Evolutionary conservation across 2,113 vertebrate genomes (phyloP).

Genomic region (Erythrocercus mccallii): DNA sequence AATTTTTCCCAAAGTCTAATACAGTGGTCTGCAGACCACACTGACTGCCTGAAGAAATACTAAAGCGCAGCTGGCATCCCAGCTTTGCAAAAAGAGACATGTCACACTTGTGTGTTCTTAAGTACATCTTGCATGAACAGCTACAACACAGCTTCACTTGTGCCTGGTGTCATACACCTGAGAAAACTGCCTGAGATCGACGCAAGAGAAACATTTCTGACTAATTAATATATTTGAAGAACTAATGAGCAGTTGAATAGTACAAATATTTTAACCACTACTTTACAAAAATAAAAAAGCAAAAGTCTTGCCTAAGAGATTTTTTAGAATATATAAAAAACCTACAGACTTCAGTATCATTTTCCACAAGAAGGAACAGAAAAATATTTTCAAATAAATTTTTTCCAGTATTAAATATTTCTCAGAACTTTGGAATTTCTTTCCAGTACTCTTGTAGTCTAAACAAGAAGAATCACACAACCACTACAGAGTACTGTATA

Average conservation of each 20-base stretch:
- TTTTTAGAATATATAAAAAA: neutral
- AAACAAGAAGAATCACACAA: neutral
- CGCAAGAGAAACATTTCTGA: neutral
- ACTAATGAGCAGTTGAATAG: neutral
- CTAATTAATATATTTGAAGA: neutral
- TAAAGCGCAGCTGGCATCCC: neutral
- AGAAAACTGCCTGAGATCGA: neutral
- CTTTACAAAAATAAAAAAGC: neutral
- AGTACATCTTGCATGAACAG: neutral
- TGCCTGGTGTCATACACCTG: neutral
- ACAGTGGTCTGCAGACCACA: neutral
- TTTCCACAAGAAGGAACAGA: neutral
- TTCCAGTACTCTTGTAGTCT: neutral
- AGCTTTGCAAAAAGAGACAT: neutral
- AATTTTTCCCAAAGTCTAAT: neutral
- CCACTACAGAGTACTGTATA: neutral
- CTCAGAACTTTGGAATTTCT: neutral
- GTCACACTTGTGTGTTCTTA: neutral
- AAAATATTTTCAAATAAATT: conserved; percentile 8
- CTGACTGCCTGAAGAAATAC: neutral
- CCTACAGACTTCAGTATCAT: neutral
- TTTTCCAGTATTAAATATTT: neutral
- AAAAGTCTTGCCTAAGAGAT: neutral
- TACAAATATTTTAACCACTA: neutral
- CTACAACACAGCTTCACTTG: neutral